Conservation (phyloP, 2,888 invertebrate genomes). For the Morpho achilles region DNA sequence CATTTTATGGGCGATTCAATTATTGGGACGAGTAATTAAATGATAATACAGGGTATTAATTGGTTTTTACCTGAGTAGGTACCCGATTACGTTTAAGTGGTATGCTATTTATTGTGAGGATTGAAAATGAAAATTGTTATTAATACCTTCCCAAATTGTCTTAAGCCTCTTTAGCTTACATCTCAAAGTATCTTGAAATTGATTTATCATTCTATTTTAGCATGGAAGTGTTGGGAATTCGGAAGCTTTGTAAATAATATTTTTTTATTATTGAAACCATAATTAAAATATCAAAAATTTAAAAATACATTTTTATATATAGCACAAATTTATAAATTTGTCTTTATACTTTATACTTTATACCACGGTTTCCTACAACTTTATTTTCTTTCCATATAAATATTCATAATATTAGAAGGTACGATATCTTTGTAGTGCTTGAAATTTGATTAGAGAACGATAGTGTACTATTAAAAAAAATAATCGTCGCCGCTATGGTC, state of each 20-base stretch:
- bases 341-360: too few relatives aligned
- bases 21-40: constrained; percentile 77
- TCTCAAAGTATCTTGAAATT: constrained; percentile 6
- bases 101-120: constrained; percentile 38
- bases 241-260: background rate
- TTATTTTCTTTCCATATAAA: too few relatives aligned
- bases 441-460: background rate
- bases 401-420: too few relatives aligned
- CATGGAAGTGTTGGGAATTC: too few relatives aligned
- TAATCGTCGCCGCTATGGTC: too few relatives aligned
- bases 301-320: too few relatives aligned
- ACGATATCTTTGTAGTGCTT: too few relatives aligned
- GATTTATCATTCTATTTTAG: constrained; percentile 3
- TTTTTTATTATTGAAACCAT: background rate
- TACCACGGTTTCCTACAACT: too few relatives aligned
- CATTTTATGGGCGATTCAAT: constrained; percentile 77
- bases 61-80: constrained; percentile 67
- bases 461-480: too few relatives aligned
- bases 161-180: constrained; percentile 11
- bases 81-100: constrained; percentile 50
- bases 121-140: constrained; percentile 25
- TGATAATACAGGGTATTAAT: constrained; percentile 77
- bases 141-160: constrained; percentile 16
- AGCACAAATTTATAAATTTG: too few relatives aligned
- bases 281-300: too few relatives aligned